phyloP scores from a whole-genome alignment of 2,888 invertebrate genomes.

The Tipula lateralis region DNA sequence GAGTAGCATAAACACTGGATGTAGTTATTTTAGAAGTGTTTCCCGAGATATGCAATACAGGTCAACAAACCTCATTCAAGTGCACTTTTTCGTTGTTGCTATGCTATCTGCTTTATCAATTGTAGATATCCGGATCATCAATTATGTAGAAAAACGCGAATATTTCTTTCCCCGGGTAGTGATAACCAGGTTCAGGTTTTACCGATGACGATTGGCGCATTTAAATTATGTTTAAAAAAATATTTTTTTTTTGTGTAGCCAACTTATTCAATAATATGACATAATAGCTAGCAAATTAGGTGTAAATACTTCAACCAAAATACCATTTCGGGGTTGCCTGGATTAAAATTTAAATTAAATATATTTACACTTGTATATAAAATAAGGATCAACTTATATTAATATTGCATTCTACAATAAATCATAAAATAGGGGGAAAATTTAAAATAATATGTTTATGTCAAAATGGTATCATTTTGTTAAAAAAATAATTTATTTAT shows the following conservation, averaged over 20 bases:
- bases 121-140: too few species aligned
- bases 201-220: not conserved
- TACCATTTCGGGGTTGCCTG: not conserved
- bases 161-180: too few species aligned
- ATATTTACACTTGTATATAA: not conserved
- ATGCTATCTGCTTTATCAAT: too few species aligned
- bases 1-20: too few species aligned
- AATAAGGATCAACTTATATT: not conserved
- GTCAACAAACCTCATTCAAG: too few species aligned
- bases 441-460: not conserved
- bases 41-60: too few species aligned
- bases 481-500: not conserved
- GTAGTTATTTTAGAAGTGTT: too few species aligned
- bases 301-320: constrained; percentile 1
- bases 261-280: not conserved
- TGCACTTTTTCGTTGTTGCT: too few species aligned
- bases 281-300: constrained; percentile 2
- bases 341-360: not conserved
- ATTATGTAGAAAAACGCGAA: too few species aligned
- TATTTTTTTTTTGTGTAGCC: not conserved
- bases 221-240: not conserved
- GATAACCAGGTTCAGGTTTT: not conserved
- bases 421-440: not conserved
- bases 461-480: not conserved
- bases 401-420: not conserved